Conservation (phyloP, 2,888 invertebrate genomes). For the Nasonia oneida region DNA sequence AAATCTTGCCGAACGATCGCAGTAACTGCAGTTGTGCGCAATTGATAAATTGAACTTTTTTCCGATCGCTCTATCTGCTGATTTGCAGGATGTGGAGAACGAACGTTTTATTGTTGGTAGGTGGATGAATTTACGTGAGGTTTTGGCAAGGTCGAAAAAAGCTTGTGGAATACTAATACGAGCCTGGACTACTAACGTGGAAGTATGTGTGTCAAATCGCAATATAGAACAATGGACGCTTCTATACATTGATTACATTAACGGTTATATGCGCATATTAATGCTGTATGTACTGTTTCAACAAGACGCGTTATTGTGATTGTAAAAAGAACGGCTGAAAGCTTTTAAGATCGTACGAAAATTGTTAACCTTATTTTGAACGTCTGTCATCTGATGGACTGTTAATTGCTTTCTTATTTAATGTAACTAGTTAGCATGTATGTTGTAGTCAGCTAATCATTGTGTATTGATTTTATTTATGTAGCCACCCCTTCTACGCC, state of each 20-base stretch:
- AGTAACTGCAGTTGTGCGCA: background rate
- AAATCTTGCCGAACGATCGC: background rate
- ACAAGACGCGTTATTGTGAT: no score
- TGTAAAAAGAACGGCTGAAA: no score
- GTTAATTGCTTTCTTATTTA: no score
- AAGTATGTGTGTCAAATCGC: slow-evolving; percentile 59
- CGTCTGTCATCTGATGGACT: no score
- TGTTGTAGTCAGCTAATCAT: no score
- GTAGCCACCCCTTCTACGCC: no score
- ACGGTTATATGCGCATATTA: slow-evolving; percentile 53
- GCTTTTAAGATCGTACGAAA: no score
- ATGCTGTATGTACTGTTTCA: no score
- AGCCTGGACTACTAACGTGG: slow-evolving; percentile 19
- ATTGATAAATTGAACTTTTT: slow-evolving; percentile 8
- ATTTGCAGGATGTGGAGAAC: background rate
- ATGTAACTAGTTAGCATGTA: no score
- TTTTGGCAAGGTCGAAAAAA: slow-evolving; percentile 12
- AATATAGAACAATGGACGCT: slow-evolving; percentile 60
- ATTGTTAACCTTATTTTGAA: no score
- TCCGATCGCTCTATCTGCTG: background rate
- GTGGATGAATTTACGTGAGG: background rate
- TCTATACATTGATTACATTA: slow-evolving; percentile 46
- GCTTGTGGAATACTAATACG: slow-evolving; percentile 48
- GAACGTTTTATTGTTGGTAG: background rate
- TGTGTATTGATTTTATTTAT: no score